Evolutionary conservation across 1,140 invertebrate genomes (phyloP), one percentile per base, ranked within the genome.

Genomic region (Anastrepha obliqua): DNA sequence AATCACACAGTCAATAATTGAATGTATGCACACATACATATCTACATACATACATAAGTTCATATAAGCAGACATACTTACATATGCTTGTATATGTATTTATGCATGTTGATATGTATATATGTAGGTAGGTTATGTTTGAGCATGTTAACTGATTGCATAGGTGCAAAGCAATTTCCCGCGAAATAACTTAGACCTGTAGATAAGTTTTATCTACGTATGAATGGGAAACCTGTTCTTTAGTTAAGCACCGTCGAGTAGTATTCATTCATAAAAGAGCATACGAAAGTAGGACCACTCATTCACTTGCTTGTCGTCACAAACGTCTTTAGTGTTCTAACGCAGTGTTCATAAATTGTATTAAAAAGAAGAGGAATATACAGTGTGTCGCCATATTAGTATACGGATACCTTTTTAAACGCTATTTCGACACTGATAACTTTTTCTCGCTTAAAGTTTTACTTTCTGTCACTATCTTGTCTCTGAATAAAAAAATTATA

Each of bases 161-260:
- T 5, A 67, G 44, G 44, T 74, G 70, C 44, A 51, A 74, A 47
- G 70, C 70, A 74, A 74, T 74, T 74, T 74, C 70, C 44, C 17
- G 44, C 44, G 44, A n/a, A 47, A 74, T 47, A 74, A 74, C n/a
- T 74, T 74, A 74, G 44, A 29, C 70, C 44, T 42, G 17, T 2
- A 3, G 2, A 47, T 1, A 15, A 44, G 29, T 2, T 70, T 47
- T 70, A 74, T 4, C 44, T 74, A 74, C 29, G 29, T 29, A 29
- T n/a, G 70, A 51, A 74, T 74, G 44, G 70, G n/a, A 74, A 51
- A 74, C 39, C 17, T 44, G 42, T n/a, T 51, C 29, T 74, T 44
- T 7, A 42, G 2, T 74, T 7, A 44, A 44, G 44, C 67, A 74
- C 8, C 29, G 29, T 29, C 29, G 29, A 29, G 8, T 44, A 74